A percentile compares a stretch with the other conserved stretches of the same genome.
phyloP scores from a whole-genome alignment of 2,113 vertebrate genomes.

The Heptranchias perlo region DNA sequence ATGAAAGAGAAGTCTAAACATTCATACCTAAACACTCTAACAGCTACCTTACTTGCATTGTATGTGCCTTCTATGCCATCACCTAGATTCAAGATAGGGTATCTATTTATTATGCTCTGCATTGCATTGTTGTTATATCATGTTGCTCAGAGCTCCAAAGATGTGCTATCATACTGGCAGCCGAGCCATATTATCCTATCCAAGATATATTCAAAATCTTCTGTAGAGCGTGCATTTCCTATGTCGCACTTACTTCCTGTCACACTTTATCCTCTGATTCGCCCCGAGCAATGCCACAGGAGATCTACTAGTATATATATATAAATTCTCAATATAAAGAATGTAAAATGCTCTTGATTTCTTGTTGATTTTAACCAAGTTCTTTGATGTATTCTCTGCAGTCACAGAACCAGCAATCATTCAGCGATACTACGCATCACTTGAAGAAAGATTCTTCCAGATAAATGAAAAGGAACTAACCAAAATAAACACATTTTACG shows the following conservation, averaged over 20 bases:
- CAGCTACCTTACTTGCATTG: too few relatives aligned
- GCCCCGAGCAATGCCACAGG: neutral
- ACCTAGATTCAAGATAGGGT: neutral
- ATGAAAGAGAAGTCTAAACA: neutral
- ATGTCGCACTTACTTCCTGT: neutral
- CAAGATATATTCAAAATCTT: neutral
- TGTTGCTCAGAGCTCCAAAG: neutral
- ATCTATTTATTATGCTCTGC: neutral
- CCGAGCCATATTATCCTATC: neutral
- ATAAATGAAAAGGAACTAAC: slow-evolving; percentile 47
- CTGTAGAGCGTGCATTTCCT: neutral
- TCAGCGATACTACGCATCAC: slow-evolving; percentile 38
- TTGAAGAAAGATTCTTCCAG: slow-evolving; percentile 45
- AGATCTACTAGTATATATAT: neutral
- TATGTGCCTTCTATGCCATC: neutral
- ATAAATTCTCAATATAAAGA: neutral
- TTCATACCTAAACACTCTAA: too few relatives aligned
- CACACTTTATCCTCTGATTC: neutral
- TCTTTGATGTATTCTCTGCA: neutral
- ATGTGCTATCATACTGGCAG: neutral
- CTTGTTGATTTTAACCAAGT: neutral
- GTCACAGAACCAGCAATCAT: slow-evolving; percentile 38
- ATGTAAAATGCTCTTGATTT: neutral
- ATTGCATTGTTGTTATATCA: neutral
- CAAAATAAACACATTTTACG: slow-evolving; percentile 49